Evolutionary conservation across 2,888 invertebrate genomes (phyloP), one percentile per base, ranked within the genome.

Genomic region (Drosophila cracens): DNA sequence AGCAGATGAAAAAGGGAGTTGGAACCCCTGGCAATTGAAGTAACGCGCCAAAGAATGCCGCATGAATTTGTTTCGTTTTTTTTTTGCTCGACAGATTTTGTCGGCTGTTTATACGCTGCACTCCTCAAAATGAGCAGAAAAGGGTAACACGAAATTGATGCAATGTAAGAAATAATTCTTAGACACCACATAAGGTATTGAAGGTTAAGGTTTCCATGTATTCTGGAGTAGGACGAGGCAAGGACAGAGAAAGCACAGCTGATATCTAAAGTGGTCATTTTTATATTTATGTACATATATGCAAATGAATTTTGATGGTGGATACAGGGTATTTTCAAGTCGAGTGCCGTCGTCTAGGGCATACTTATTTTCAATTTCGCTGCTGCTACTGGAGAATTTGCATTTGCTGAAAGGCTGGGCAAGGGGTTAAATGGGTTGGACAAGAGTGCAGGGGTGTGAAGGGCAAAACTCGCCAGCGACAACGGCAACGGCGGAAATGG

Each of bases 291-390:
- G 0, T 21, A 11, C 5, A 43, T 7, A 25, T 1, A 16, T 25
- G 21, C 7, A 16, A 7, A 46, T 21, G 16, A 25, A 46, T n/a
- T 54, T 38, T 18, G n/a, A 27, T 40, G 16, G 2, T 25, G n/a
- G 2, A 18, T 40, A 21, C 4, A 57, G 57, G 57, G 57, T 40
- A 57, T 29, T 29, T 16, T 2, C 3, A 16, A n/a, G 57, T 40
- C 57, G 8, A 21, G 31, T 16, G 40, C 21, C 5, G 21, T 13
- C 7, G n/a, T 8, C 11, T 8, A 6, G 21, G 16, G 16, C 3
- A 40, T 31, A 21, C 83, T 81, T 86, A 83, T 85, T 88, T 88
- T 81, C 81, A 76, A 88, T 85, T 86, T 86, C 73, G 70, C 59
- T 60, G 81, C 54, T 65, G 78, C 52, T 65, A 61, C 53, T 74